These are phyloP conservation scores for Loxodonta africana DNA, from an alignment of 2,113 vertebrate genomes.

Conservation along the genomic window DNA sequence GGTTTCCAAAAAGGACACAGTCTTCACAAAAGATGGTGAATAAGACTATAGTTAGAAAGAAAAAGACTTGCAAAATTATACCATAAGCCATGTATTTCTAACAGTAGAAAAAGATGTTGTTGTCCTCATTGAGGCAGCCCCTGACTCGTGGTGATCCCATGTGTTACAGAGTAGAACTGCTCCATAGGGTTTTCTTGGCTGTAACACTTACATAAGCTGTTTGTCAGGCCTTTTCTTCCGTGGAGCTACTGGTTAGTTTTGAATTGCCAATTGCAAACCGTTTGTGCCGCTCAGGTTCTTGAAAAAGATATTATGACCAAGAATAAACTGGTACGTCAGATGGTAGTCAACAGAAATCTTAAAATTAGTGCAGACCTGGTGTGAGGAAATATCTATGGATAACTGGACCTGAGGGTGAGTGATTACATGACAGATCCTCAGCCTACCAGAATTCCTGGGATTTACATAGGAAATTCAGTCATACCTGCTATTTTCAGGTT, in stretches of 20 bases:
- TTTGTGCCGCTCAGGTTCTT: too few relatives aligned
- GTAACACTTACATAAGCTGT: too few relatives aligned
- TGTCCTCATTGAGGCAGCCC: too few relatives aligned
- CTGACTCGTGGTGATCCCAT: too few relatives aligned
- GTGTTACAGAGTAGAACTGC: too few relatives aligned
- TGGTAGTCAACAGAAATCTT: not conserved
- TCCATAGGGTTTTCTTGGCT: too few relatives aligned
- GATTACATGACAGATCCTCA: not conserved
- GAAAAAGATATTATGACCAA: not conserved
- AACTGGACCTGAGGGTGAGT: not conserved
- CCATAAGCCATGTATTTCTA: not conserved
- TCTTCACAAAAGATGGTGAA: not conserved
- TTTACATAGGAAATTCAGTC: not conserved
- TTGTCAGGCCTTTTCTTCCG: too few relatives aligned
- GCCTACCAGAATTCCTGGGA: not conserved
- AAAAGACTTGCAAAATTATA: slow-evolving; percentile 9
- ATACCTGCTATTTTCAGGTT: not conserved
- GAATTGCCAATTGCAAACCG: too few relatives aligned
- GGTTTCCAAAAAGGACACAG: not conserved
- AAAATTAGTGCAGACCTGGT: not conserved
- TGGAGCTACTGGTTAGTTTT: too few relatives aligned
- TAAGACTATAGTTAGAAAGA: not conserved
- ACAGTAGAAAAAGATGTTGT: not conserved
- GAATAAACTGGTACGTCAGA: not conserved
- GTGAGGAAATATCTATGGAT: not conserved